These are phyloP conservation scores for human (Homo sapiens) DNA, from an alignment of 2,113 vertebrate genomes.

Conservation along the genomic window DNA sequence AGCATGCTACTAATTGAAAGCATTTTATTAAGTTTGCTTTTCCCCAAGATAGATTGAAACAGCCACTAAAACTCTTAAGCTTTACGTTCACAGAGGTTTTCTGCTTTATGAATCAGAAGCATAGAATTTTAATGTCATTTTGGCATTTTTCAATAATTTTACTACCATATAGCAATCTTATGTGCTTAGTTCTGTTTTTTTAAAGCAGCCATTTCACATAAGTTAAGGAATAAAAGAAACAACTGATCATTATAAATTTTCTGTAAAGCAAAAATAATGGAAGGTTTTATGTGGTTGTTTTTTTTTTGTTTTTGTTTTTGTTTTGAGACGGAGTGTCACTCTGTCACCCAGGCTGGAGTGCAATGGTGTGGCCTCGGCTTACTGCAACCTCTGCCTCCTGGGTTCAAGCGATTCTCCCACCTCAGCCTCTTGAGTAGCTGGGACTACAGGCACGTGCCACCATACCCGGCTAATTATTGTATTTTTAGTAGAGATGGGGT, in stretches of 20 bases:
- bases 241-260: neutral
- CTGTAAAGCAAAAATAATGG: neutral
- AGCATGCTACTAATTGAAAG: neutral
- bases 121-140: neutral
- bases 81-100: neutral
- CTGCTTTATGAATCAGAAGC: neutral
- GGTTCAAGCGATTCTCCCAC: too few relatives aligned
- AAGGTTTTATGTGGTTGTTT: neutral
- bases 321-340: too few relatives aligned
- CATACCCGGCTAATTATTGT: too few relatives aligned
- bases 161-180: neutral
- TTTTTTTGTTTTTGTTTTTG: too few relatives aligned
- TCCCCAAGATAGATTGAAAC: neutral
- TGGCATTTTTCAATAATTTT: neutral
- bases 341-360: too few relatives aligned
- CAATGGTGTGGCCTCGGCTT: too few relatives aligned
- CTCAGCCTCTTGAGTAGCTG: too few relatives aligned
- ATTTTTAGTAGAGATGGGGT: too few relatives aligned
- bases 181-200: neutral
- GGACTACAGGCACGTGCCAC: too few relatives aligned
- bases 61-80: neutral
- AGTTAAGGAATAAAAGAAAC: neutral
- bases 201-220: neutral
- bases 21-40: neutral
- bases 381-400: too few relatives aligned